These are phyloP conservation scores for Dichetophora obliterata DNA, from an alignment of 2,888 invertebrate species.

Conservation along the genomic window DNA sequence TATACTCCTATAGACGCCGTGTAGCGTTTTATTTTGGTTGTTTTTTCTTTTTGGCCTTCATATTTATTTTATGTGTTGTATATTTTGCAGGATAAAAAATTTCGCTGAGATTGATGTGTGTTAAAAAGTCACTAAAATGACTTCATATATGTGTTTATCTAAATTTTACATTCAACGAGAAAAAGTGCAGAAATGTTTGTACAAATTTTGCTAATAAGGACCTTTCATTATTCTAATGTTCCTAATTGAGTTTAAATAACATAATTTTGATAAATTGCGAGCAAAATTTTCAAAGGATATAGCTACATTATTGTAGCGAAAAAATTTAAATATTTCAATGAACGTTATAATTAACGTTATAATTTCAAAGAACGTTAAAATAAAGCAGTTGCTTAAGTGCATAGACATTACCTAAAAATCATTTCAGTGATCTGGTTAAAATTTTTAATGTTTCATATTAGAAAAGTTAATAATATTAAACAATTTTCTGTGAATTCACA, in stretches of 20 bases:
- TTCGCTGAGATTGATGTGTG: constrained; percentile 20
- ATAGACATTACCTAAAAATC: too few species aligned
- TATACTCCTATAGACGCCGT: background rate
- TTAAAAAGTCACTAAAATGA: constrained; percentile 3
- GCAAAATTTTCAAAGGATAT: too few species aligned
- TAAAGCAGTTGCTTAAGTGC: too few species aligned
- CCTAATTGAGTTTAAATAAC: background rate
- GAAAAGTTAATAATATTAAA: background rate
- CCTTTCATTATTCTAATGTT: constrained; percentile 8
- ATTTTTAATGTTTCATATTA: too few species aligned
- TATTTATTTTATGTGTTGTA: background rate
- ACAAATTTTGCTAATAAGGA: constrained; percentile 4
- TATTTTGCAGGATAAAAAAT: background rate
- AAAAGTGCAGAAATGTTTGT: background rate
- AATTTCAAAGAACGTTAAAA: too few species aligned
- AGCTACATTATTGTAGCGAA: too few species aligned
- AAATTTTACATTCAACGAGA: background rate
- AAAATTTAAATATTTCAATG: too few species aligned
- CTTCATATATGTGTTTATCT: background rate
- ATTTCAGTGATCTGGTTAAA: too few species aligned
- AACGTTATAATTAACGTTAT: too few species aligned
- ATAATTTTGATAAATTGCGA: background rate
- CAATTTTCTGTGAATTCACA: background rate
- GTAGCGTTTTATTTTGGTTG: background rate
- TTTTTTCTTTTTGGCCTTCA: background rate